These are phyloP conservation scores for Oreochromis spilurus DNA, from an alignment of 2,113 vertebrate species.

Conservation along the genomic window DNA sequence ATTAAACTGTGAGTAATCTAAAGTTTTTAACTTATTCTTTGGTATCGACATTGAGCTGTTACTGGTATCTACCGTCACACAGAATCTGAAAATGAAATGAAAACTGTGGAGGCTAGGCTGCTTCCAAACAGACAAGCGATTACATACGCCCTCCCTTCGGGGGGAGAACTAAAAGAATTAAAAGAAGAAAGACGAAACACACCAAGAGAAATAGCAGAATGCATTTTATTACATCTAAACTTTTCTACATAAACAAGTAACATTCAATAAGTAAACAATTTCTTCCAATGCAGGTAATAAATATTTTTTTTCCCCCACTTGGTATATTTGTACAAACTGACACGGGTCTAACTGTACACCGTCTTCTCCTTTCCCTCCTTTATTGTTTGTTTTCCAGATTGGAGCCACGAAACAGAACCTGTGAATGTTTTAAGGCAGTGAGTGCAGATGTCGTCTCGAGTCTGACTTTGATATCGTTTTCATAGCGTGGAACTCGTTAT, in stretches of 20 bases:
- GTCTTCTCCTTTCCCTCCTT: constrained; percentile 66
- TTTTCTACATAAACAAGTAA: constrained; percentile 98
- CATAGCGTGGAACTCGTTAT: constrained; percentile 48
- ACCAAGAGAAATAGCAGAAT: constrained; percentile 76
- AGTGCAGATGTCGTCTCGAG: constrained; percentile 73
- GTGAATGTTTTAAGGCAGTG: constrained; percentile 94
- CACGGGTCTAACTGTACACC: constrained; percentile 90
- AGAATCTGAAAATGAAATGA: too few species aligned
- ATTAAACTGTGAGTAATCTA: neutral
- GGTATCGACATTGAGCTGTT: neutral
- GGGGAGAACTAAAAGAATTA: neutral
- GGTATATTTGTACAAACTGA: constrained; percentile 97
- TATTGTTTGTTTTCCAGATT: constrained; percentile 69
- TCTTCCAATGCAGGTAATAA: constrained; percentile 98
- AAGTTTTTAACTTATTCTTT: neutral
- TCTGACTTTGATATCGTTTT: constrained; percentile 53
- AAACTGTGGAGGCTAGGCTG: neutral
- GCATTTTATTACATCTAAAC: constrained; percentile 99
- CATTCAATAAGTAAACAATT: constrained; percentile 99
- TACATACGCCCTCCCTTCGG: neutral
- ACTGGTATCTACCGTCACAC: neutral
- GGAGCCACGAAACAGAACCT: constrained; percentile 85
- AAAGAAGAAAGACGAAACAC: neutral
- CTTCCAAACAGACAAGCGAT: neutral
- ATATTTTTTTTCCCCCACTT: constrained; percentile 88